A percentile compares a stretch with the other conserved stretches of the same genome.
These are phyloP conservation scores for Polyploca ridens DNA, from an alignment of 2,888 invertebrate genomes.

Conservation along the genomic window DNA sequence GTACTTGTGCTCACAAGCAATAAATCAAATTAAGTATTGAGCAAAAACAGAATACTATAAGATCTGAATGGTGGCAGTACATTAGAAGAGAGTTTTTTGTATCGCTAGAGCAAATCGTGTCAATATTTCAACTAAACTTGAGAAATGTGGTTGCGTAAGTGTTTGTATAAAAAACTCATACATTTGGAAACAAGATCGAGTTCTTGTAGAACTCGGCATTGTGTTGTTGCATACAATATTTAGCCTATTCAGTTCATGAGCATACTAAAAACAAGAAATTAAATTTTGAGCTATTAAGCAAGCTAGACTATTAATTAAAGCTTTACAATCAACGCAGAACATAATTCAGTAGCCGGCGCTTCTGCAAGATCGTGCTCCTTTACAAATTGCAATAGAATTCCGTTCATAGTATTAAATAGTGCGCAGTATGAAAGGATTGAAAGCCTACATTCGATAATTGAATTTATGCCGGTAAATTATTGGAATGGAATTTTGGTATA, in stretches of 20 bases:
- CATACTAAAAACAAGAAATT: not conserved
- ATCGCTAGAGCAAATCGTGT: no score
- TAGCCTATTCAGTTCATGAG: not conserved
- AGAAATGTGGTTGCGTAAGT: no score
- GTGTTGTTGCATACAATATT: no score
- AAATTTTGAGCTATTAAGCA: not conserved
- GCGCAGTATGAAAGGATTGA: not conserved
- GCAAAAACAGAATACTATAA: no score
- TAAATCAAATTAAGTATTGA: no score
- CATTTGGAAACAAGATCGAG: no score
- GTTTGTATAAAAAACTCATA: no score
- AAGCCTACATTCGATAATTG: not conserved
- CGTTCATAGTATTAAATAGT: not conserved
- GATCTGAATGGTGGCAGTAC: no score
- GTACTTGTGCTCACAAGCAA: no score
- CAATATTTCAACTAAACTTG: no score
- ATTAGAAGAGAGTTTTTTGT: no score
- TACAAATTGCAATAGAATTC: not conserved
- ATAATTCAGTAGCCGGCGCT: not conserved
- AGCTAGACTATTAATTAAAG: not conserved
- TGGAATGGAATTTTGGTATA: not conserved
- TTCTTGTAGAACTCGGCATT: no score
- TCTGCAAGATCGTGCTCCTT: not conserved
- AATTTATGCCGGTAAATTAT: not conserved
- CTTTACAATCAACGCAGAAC: not conserved